A percentile compares a stretch with the other conserved stretches of the same genome.
Evolutionary conservation across 1,140 invertebrate species (phyloP).

Genomic region (Zaprionus ornatus): DNA sequence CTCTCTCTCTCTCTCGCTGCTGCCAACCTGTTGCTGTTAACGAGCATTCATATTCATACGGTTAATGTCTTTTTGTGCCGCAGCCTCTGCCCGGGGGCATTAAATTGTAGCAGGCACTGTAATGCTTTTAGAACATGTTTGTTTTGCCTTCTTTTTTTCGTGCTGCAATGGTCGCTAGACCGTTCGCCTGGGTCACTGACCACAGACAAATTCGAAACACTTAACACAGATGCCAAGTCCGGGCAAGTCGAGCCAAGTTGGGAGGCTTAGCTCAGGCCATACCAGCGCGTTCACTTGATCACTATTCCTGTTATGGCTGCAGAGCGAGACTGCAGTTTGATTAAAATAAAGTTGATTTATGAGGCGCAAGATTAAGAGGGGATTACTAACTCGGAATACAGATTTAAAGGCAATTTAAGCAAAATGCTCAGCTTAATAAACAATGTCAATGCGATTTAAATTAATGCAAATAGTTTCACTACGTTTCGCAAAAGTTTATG

Average conservation of each 20-base stretch:
- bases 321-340: background rate
- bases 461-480: background rate
- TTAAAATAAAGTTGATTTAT: background rate
- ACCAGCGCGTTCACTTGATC: background rate
- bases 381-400: background rate
- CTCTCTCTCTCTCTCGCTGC: background rate
- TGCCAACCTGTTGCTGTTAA: conserved; percentile 40
- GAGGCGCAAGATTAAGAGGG: background rate
- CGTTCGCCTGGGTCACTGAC: conserved; percentile 66
- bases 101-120: conserved; percentile 64
- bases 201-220: conserved; percentile 76
- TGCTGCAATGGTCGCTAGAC: conserved; percentile 23
- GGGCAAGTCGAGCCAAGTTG: background rate
- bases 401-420: background rate
- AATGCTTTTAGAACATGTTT: conserved; percentile 68
- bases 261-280: background rate
- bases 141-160: conserved; percentile 38
- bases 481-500: background rate
- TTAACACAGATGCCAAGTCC: conserved; percentile 42
- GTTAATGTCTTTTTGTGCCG: conserved; percentile 65
- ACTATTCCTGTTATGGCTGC: background rate
- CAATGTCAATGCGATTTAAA: background rate
- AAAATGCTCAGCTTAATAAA: background rate
- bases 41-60: conserved; percentile 69
- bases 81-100: conserved; percentile 19